Percentiles rank a stretch among this genome's conserved stretches.
phyloP scores from a whole-genome alignment of 1,140 invertebrate genomes.

The Thaumetopoea pityocampa region DNA sequence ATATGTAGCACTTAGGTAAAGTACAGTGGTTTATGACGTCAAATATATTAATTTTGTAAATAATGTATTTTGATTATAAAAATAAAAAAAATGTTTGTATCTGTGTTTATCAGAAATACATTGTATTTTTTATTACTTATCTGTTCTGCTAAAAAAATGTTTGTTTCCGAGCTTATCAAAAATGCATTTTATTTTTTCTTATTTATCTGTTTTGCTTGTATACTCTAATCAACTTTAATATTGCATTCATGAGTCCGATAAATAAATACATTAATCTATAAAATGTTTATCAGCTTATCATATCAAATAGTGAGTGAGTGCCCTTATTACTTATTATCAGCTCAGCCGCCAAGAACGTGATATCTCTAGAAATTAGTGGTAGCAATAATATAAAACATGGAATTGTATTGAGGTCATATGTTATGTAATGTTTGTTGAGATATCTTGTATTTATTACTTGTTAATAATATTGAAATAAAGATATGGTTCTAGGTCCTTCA shows the following conservation, averaged over 20 bases:
- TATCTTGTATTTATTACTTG: too few species aligned
- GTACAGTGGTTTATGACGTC: too few species aligned
- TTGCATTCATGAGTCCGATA: background rate
- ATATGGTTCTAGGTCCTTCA: too few species aligned
- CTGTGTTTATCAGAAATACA: too few species aligned
- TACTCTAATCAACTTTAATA: background rate
- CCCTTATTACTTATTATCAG: slow-evolving; percentile 22
- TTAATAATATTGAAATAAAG: too few species aligned
- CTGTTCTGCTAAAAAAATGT: too few species aligned
- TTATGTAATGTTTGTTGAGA: background rate
- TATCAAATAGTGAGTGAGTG: slow-evolving; percentile 20
- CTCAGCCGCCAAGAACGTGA: slow-evolving; percentile 23
- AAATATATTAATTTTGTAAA: too few species aligned
- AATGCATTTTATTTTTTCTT: background rate
- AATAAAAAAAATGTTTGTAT: too few species aligned
- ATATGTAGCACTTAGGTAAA: too few species aligned
- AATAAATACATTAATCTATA: slow-evolving; percentile 4
- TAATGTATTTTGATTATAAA: too few species aligned
- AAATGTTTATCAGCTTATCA: slow-evolving; percentile 25
- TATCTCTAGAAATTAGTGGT: slow-evolving; percentile 19
- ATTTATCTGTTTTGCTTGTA: slow-evolving; percentile 1
- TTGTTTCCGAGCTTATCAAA: too few species aligned
- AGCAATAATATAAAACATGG: slow-evolving; percentile 2
- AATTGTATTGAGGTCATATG: slow-evolving; percentile 14
- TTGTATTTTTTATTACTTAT: too few species aligned